Conservation (phyloP, 2,113 vertebrate genomes). For the Pachypanchax playfairii region DNA sequence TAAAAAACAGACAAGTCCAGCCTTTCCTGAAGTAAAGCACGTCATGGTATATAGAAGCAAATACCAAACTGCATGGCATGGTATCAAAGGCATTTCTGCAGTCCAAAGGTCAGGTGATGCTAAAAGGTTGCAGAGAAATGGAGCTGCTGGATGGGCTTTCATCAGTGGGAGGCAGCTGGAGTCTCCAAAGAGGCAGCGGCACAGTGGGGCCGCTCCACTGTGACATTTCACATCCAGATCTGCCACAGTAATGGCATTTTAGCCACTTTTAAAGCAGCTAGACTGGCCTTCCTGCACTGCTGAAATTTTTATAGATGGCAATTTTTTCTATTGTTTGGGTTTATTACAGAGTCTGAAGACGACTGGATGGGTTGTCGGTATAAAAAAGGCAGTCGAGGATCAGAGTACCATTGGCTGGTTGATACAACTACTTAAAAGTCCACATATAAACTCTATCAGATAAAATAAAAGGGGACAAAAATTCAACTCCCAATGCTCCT, state of each 20-base stretch:
- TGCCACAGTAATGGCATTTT: slow-evolving; percentile 84
- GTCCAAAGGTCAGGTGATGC: slow-evolving; percentile 80
- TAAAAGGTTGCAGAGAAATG: slow-evolving; percentile 78
- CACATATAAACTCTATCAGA: slow-evolving; percentile 11
- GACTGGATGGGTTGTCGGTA: slow-evolving; percentile 47
- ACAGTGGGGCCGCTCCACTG: slow-evolving; percentile 76
- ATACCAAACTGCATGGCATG: slow-evolving; percentile 74
- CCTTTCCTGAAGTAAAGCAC: slow-evolving; percentile 44
- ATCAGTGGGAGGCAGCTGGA: slow-evolving; percentile 78
- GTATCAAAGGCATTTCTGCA: slow-evolving; percentile 76
- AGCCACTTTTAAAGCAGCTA: slow-evolving; percentile 81
- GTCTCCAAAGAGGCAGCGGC: slow-evolving; percentile 73
- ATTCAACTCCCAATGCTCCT: slow-evolving; percentile 13
- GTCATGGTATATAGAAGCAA: slow-evolving; percentile 67
- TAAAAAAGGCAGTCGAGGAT: slow-evolving; percentile 43
- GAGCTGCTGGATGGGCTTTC: slow-evolving; percentile 73
- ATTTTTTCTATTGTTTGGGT: slow-evolving; percentile 64
- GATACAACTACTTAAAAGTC: slow-evolving; percentile 27
- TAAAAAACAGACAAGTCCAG: slow-evolving; percentile 66
- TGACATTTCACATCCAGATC: slow-evolving; percentile 87
- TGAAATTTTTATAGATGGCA: slow-evolving; percentile 71
- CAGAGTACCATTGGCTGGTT: slow-evolving; percentile 48
- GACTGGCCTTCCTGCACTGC: slow-evolving; percentile 69
- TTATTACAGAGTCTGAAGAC: slow-evolving; percentile 52
- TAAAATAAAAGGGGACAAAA: slow-evolving; percentile 10